Base-by-base conservation (phyloP, 2,888 invertebrate genomes). In the Eumerus sabulonum region DNA sequence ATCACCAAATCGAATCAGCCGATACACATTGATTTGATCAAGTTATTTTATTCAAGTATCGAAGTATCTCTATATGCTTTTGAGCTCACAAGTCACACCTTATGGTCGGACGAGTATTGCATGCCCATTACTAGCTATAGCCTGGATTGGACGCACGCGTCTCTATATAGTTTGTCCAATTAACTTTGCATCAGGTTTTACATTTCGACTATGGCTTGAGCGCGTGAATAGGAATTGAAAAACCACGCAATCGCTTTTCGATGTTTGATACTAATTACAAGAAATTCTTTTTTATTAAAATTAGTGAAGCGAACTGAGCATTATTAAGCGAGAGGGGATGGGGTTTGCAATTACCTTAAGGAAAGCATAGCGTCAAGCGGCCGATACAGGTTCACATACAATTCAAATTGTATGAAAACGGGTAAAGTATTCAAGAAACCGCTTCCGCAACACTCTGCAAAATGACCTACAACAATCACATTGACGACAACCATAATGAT, bases 181-280 rank as follows among this genome's bases (percentile, higher is more conserved):
- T 79, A 79, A 79, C 77, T 79, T 79, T 73, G 77, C 73, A 79
- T 79, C 68, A 68, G 73, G 73, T 73, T 27, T 77, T 79, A 79
- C 68, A 79, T 79, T 79, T 27, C 3, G 27, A 27, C 2, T 27
- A 4, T 7, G 27, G 27, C 7, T 59, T 64, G 51, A 64, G 57
- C 60, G 67, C 59, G 67, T 73, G 27, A 67, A 63, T 67, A 73
- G 77, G 68, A 73, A 79, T 68, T 63, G 67, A 27, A 63, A 62
- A 45, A 67, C 73, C 63, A 62, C 62, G 77, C 63, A 77, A 67
- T 68, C 42, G 2, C 45, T 17, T 35, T 57, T 11, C 51, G 44
- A 47, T 60, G 45, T 60, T 67, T 51, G 38, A 59, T 68, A 73
- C 68, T 54, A 63, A 79, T 79, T 68, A 73, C 68, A 79, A 79